Evolutionary conservation across 2,888 invertebrate species (phyloP), one percentile per base, ranked within the genome.

Genomic region (Aelia acuminata): DNA sequence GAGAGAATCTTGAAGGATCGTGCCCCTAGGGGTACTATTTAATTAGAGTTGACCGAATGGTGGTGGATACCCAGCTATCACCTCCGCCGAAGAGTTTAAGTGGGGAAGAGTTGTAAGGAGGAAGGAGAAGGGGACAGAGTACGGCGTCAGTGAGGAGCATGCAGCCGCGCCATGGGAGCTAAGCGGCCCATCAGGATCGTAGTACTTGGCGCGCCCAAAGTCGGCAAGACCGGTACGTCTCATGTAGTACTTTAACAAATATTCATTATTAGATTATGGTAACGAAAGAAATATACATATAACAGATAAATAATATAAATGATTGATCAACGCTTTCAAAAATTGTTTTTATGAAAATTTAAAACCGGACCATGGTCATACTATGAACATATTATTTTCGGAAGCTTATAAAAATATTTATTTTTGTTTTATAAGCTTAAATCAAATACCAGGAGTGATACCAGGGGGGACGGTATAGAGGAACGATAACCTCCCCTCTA

Each of bases 201-300:
- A 35, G 63, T 87, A 26, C 87, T 87, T 31, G 87, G 87, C 13
- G 84, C 84, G 43, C 84, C 87, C 31, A 87, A 84, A 84, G 87
- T 87, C 80, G 87, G 87, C 7, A 87, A 87, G 47, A 87, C 87
- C 47, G 87, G 87, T 87, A 80, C 43, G 80, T 7, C 43, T 22
- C 35, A 18, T 57, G 26, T 57, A 57, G 2, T 31, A 31, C 31
- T 31, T 63, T 18, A 63, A 35, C 26, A 57, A 8, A 15, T 57
- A 53, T 18, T 57, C 26, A 57, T 26, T 57, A 57, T 57, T 57
- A 10, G 4, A 26, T 26, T 13, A 26, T 57, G 3, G 26, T 26
- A 26, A 15, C 5, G 26, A 1, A 50, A 50, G 22, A 2, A 49
- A 49, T 49, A 3, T 15, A 11, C 3, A 3, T 15, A 49, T 49